Percentiles rank a stretch among this genome's conserved stretches.
Conservation (phyloP, 1,140 invertebrate genomes). For the Lasioglossum baleicum region DNA sequence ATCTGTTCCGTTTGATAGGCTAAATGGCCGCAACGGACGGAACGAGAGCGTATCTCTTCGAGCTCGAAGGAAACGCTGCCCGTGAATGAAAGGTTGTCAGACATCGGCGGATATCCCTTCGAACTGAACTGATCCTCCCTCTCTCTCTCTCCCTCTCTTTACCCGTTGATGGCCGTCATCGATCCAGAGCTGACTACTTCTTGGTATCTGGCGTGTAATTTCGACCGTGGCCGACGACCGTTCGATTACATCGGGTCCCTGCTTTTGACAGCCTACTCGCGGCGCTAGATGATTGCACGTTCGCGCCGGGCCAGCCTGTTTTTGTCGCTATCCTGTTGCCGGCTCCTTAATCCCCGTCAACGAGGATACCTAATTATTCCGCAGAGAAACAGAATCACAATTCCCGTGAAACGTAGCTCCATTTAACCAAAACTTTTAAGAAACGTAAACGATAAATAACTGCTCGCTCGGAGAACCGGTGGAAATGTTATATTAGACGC, state of each 20-base stretch:
- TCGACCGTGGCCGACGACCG: not conserved
- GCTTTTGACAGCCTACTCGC: too few species aligned
- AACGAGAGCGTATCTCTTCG: conserved; percentile 2
- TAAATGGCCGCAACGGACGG: conserved; percentile 27
- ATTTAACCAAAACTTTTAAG: too few species aligned
- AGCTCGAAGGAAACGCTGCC: conserved; percentile 38
- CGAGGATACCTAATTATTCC: too few species aligned
- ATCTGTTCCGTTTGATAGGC: conserved; percentile 48
- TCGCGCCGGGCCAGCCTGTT: too few species aligned
- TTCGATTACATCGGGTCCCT: too few species aligned
- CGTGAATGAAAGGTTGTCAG: conserved; percentile 44
- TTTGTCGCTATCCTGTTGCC: too few species aligned
- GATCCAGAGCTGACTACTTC: conserved; percentile 16
- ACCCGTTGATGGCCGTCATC: conserved; percentile 30
- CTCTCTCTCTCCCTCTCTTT: not conserved
- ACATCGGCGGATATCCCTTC: conserved; percentile 9
- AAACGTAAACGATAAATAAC: too few species aligned
- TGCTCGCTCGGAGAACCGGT: too few species aligned
- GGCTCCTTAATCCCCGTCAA: too few species aligned
- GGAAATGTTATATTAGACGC: not conserved
- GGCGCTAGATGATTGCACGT: too few species aligned
- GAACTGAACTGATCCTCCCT: conserved; percentile 30
- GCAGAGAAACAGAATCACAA: too few species aligned
- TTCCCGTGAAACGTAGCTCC: too few species aligned
- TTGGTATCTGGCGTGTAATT: conserved; percentile 25